Conservation (phyloP, 1,140 invertebrate species). For the Aleiodes sp. region DNA sequence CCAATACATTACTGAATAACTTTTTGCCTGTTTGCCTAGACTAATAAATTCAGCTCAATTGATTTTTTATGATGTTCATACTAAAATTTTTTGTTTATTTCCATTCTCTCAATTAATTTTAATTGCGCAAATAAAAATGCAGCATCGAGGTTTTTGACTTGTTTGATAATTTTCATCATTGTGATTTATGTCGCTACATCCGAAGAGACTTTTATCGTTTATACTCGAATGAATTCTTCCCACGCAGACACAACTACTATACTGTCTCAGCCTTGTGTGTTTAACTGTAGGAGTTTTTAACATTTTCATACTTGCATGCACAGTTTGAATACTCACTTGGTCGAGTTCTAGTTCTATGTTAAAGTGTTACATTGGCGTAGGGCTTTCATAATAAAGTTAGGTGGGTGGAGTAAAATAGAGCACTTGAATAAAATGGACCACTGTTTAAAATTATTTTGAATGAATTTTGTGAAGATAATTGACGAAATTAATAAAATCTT, state of each 20-base stretch:
- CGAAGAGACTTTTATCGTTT: background rate
- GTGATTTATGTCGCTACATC: conserved; percentile 3
- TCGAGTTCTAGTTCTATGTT: conserved; percentile 6
- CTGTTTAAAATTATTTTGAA: too few species aligned
- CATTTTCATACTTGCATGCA: background rate
- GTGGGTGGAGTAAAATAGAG: too few species aligned
- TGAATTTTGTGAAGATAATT: too few species aligned
- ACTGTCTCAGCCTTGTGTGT: background rate
- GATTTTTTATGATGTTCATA: too few species aligned
- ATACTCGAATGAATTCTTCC: background rate
- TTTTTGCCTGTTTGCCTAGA: too few species aligned
- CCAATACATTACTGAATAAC: too few species aligned
- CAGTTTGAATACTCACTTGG: background rate
- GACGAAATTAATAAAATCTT: too few species aligned
- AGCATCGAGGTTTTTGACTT: background rate
- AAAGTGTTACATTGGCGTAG: background rate
- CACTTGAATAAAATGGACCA: too few species aligned
- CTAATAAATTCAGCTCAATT: too few species aligned
- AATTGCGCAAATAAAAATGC: background rate
- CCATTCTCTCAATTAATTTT: too few species aligned
- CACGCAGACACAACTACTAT: conserved; percentile 3
- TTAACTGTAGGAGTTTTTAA: background rate
- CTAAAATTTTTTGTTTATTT: too few species aligned
- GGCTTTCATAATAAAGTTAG: too few species aligned
- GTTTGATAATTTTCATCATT: background rate